phyloP scores from a whole-genome alignment of 2,113 vertebrate genomes.

The Caloenas nicobarica region DNA sequence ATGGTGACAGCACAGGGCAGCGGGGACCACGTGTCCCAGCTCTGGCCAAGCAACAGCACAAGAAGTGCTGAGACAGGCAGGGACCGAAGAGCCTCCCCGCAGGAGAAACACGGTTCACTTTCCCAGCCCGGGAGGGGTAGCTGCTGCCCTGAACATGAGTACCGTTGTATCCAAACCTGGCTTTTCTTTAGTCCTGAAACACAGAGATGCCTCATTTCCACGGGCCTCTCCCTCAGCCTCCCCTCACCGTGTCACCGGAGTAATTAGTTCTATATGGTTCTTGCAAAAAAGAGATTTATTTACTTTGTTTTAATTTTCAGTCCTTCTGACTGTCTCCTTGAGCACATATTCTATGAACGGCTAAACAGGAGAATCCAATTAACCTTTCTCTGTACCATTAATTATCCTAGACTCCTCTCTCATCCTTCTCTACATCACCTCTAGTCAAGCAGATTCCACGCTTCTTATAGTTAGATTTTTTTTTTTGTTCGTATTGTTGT shows the following conservation, averaged over 20 bases:
- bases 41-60: accelerated
- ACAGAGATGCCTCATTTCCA: neutral
- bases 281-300: neutral
- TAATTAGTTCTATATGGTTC: constrained; percentile 15
- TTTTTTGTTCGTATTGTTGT: neutral
- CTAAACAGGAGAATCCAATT: constrained; percentile 52
- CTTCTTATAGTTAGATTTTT: neutral
- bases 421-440: neutral
- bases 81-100: neutral
- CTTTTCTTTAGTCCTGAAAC: neutral
- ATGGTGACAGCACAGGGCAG: neutral
- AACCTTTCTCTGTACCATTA: constrained; percentile 42
- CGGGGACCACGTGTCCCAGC: accelerated
- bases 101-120: neutral
- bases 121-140: neutral
- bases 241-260: neutral
- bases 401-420: constrained; percentile 32
- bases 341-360: neutral
- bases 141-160: neutral
- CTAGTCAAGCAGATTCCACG: constrained; percentile 45
- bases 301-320: constrained; percentile 35
- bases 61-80: neutral
- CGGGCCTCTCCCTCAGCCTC: neutral
- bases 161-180: neutral
- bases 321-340: neutral